phyloP scores from a whole-genome alignment of 1,140 invertebrate species.

The Phenacoccus solenopsis region DNA sequence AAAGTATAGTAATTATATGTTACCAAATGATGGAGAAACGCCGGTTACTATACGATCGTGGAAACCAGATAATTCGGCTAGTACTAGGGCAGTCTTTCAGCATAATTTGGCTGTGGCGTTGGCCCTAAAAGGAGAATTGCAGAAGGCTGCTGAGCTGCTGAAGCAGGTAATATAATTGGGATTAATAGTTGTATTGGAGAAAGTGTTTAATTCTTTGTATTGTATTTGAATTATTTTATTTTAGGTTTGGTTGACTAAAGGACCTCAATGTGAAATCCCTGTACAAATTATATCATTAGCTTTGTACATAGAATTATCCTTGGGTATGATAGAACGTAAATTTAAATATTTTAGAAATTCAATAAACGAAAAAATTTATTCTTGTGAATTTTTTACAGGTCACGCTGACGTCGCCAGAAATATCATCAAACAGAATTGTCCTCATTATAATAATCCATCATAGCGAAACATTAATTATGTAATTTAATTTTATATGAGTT shows the following conservation, averaged over 20 bases:
- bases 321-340: conserved; percentile 38
- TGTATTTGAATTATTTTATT: conserved; percentile 25
- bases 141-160: conserved; percentile 56
- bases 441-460: conserved; percentile 23
- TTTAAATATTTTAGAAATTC: not conserved
- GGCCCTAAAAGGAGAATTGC: conserved; percentile 58
- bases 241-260: conserved; percentile 44
- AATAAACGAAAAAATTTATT: conserved; percentile 7
- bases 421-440: conserved; percentile 41
- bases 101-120: conserved; percentile 71
- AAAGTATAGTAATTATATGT: conserved; percentile 51
- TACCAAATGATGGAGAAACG: conserved; percentile 26
- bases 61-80: conserved; percentile 51
- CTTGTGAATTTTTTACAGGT: conserved; percentile 35
- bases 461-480: no score
- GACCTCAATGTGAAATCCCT: conserved; percentile 47
- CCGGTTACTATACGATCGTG: conserved; percentile 36
- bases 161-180: conserved; percentile 39
- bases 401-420: conserved; percentile 40
- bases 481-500: no score
- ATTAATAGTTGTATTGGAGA: not conserved
- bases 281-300: conserved; percentile 56
- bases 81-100: conserved; percentile 52
- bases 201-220: not conserved
- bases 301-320: conserved; percentile 55